Evolutionary conservation across 2,888 invertebrate species (phyloP), one percentile per base, ranked within the genome.

Genomic region (Saturnia pavonia): DNA sequence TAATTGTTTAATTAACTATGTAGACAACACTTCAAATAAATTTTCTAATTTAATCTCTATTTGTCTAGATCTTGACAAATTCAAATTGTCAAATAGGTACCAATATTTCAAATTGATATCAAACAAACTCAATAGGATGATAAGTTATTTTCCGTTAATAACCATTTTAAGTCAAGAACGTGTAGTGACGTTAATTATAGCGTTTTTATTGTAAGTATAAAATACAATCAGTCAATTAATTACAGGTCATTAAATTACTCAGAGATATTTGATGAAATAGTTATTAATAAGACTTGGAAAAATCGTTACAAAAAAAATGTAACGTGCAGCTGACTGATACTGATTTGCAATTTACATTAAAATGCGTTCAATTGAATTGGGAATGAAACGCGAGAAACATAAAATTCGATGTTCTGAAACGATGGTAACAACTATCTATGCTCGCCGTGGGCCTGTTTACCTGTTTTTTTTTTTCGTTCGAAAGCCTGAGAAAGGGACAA

Each of bases 371-470:
- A 85, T 85, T 84, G 76, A 77, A 77, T 71, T 79, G 76, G 79
- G 79, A 60, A 60, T 60, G 34, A 34, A 80, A 80, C 79, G 81
- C 71, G 77, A 76, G 78, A 77, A 80, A 78, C 82, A 85, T 81
- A 82, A 82, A 83, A 83, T 79, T 79, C 75, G 76, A 77, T 77
- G 79, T 84, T 84, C 78, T 80, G 76, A 77, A 78, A 78, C 74
- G 70, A 72, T 76, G 72, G 79, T 80, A 82, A 80, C 51, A 48
- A 78, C 80, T 76, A 73, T 77, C 85, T 83, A 80, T 84, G 86
- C 85, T 84, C 84, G 82, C 81, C 80, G 82, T 81, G 81, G 84
- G 85, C 82, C 81, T 83, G 84, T 90, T 88, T 92, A 91, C 92
- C 92, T 92, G 91, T 87, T 89, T n/a, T n/a, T 54, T 87, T 88